A percentile compares a stretch with the other conserved stretches of the same genome.
phyloP scores from a whole-genome alignment of 2,113 vertebrate genomes.

The Guaruba guarouba region DNA sequence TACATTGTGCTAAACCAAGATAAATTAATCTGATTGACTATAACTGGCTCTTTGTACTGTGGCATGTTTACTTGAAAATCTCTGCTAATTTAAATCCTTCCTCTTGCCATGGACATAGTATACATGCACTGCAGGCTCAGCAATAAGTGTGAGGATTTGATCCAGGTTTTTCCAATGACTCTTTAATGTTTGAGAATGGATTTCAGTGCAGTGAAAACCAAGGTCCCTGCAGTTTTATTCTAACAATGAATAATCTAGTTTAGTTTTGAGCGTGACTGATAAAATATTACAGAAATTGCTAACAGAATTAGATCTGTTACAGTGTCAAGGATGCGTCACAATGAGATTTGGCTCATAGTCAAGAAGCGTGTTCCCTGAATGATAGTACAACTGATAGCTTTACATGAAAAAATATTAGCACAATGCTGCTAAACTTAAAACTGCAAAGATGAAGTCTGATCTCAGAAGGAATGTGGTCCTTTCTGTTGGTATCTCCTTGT shows the following conservation, averaged over 20 bases:
- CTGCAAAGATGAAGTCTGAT: not conserved
- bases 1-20: constrained; percentile 45
- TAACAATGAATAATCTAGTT: not conserved
- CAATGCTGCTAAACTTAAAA: not conserved
- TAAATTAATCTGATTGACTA: constrained; percentile 43
- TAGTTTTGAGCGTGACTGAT: not conserved
- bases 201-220: not conserved
- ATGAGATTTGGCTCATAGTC: not conserved
- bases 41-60: constrained; percentile 34
- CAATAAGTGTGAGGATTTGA: not conserved
- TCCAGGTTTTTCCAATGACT: not conserved
- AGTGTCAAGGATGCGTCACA: not conserved
- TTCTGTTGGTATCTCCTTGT: not conserved
- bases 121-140: not conserved
- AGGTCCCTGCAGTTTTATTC: not conserved
- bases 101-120: not conserved
- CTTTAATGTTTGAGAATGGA: not conserved
- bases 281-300: not conserved
- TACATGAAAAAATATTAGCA: not conserved
- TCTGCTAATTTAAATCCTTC: not conserved
- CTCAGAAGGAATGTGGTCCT: not conserved
- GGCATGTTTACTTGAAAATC: constrained; percentile 30
- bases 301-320: not conserved
- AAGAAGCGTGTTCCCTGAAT: not conserved
- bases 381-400: not conserved